Evolutionary conservation across 2,797 vertebrate genomes (phyloP).

Genomic region (Sebastes wilsoni): DNA sequence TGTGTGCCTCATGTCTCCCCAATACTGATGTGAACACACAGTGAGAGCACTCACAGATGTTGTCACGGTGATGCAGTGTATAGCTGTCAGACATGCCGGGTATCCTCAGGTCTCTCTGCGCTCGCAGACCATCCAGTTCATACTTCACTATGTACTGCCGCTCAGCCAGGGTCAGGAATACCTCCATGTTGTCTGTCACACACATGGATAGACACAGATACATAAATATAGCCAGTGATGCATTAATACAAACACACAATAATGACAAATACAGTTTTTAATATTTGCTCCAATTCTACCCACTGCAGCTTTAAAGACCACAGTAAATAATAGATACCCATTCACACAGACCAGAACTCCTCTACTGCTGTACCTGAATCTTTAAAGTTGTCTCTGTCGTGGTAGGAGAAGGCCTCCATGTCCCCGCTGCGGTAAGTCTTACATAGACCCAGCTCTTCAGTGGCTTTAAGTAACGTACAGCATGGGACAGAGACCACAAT

Average conservation of each 20-base stretch:
- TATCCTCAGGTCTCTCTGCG: constrained; percentile 75
- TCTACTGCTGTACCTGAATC: constrained; percentile 69
- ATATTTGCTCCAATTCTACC: no score
- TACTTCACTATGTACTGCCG: constrained; percentile 83
- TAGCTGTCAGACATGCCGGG: constrained; percentile 75
- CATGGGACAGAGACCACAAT: constrained; percentile 82
- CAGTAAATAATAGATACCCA: neutral
- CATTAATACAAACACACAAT: neutral
- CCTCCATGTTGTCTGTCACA: constrained; percentile 79
- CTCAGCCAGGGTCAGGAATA: constrained; percentile 83
- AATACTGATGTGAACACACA: neutral
- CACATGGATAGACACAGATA: neutral
- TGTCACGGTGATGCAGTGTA: constrained; percentile 73
- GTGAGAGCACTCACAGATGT: constrained; percentile 78
- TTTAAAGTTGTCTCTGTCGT: constrained; percentile 77
- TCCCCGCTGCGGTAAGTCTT: constrained; percentile 72
- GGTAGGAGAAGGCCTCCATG: constrained; percentile 82
- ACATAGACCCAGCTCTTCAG: constrained; percentile 83
- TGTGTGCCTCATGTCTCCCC: neutral
- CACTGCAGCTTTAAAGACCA: neutral
- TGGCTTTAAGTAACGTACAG: constrained; percentile 79
- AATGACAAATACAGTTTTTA: neutral
- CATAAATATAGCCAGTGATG: neutral
- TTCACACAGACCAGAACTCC: neutral
- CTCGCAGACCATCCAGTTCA: constrained; percentile 80